A percentile compares a stretch with the other conserved stretches of the same genome.
Conservation (phyloP, 2,797 vertebrate species). For the Chloroceryle amazona region DNA sequence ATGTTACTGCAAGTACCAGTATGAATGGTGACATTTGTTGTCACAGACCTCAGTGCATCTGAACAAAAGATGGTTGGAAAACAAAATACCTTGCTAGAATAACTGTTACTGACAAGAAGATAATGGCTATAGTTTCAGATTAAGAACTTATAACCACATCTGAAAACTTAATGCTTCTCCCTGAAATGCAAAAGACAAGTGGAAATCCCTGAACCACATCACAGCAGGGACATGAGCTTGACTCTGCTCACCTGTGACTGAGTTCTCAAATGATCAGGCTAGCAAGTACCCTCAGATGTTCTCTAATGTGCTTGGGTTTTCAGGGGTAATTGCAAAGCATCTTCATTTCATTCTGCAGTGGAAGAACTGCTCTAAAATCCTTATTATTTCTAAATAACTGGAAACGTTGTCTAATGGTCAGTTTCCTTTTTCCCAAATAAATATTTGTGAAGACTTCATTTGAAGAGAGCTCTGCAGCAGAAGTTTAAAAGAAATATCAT, state of each 20-base stretch:
- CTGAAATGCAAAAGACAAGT: background rate
- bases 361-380: background rate
- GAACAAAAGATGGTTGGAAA: background rate
- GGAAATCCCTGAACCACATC: background rate
- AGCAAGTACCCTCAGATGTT: background rate
- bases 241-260: background rate
- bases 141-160: background rate
- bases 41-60: background rate
- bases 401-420: background rate
- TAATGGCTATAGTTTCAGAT: background rate
- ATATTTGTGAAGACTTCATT: slow-evolving; percentile 3
- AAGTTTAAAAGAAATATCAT: slow-evolving; percentile 72
- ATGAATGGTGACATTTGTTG: background rate
- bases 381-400: background rate
- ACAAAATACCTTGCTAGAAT: background rate
- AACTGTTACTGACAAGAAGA: background rate
- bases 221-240: background rate
- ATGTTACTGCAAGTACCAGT: background rate
- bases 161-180: background rate
- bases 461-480: slow-evolving; percentile 49
- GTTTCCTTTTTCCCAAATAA: slow-evolving; percentile 30
- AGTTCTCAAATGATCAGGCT: background rate
- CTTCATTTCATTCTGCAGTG: background rate
- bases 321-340: background rate
- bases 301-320: background rate